Conservation (phyloP, 2,888 invertebrate species). For the Nycteola revayana region DNA sequence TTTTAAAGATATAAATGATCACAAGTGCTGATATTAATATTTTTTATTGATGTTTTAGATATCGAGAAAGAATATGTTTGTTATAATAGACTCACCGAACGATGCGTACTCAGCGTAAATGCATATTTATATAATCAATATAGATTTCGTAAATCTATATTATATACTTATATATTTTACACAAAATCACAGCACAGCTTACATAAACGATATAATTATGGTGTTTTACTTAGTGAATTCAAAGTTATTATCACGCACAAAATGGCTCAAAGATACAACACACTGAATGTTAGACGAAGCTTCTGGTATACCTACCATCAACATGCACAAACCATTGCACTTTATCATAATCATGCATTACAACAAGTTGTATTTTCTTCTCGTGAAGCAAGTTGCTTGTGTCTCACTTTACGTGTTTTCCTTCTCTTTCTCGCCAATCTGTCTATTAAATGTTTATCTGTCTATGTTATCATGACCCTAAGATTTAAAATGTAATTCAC, state of each 20-base stretch:
- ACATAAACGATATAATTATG: constrained; percentile 14
- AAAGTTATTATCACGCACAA: constrained; percentile 54
- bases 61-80: constrained; percentile 44
- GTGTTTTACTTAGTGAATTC: constrained; percentile 5
- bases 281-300: constrained; percentile 50
- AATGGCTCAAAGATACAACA: constrained; percentile 62
- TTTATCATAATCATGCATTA: constrained; percentile 61
- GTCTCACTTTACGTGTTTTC: constrained; percentile 49
- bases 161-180: too few relatives aligned
- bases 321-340: constrained; percentile 66
- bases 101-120: constrained; percentile 12
- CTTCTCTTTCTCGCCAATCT: constrained; percentile 54
- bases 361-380: constrained; percentile 52
- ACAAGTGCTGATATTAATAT: constrained; percentile 49
- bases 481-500: constrained; percentile 55
- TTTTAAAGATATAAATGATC: constrained; percentile 42
- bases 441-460: constrained; percentile 57
- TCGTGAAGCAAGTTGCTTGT: constrained; percentile 52
- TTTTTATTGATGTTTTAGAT: constrained; percentile 52
- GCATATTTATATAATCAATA: constrained; percentile 19
- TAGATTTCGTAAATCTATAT: constrained; percentile 16
- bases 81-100: constrained; percentile 37
- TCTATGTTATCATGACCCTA: constrained; percentile 57
- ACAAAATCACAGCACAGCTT: constrained; percentile 31
- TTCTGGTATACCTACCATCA: constrained; percentile 45